phyloP scores from a whole-genome alignment of 2,797 vertebrate genomes.

The Sandelia bainsii region DNA sequence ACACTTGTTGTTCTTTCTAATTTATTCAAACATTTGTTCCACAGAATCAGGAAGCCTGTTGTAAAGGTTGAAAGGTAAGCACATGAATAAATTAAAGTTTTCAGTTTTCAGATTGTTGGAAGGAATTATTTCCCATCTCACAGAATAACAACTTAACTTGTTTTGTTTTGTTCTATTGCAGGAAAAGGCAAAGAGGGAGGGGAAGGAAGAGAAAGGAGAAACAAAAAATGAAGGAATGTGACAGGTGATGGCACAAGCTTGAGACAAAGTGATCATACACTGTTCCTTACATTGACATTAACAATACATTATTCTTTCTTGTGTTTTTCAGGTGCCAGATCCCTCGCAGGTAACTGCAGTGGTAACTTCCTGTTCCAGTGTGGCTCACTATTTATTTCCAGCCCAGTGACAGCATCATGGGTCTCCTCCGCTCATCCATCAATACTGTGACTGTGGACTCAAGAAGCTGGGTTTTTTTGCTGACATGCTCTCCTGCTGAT shows the following conservation, averaged over 20 bases:
- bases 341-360: conserved; percentile 85
- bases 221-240: conserved; percentile 90
- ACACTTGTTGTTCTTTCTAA: conserved; percentile 28
- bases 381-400: conserved; percentile 77
- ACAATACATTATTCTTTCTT: background rate
- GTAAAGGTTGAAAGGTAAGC: conserved; percentile 77
- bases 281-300: too few relatives aligned
- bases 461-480: conserved; percentile 71
- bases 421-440: conserved; percentile 71
- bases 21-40: conserved; percentile 49
- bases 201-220: conserved; percentile 91
- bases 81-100: background rate
- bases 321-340: conserved; percentile 82
- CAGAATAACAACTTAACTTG: background rate
- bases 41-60: conserved; percentile 75
- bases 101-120: conserved; percentile 1
- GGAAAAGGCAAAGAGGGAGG: conserved; percentile 88
- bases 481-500: conserved; percentile 60
- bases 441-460: conserved; percentile 71
- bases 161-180: conserved; percentile 68
- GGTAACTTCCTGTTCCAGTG: conserved; percentile 65
- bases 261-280: background rate
- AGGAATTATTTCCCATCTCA: background rate
- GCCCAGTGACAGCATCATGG: conserved; percentile 70
- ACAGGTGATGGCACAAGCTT: conserved; percentile 81